phyloP scores from a whole-genome alignment of 2,888 invertebrate genomes.

The Sympetrum striolatum region DNA sequence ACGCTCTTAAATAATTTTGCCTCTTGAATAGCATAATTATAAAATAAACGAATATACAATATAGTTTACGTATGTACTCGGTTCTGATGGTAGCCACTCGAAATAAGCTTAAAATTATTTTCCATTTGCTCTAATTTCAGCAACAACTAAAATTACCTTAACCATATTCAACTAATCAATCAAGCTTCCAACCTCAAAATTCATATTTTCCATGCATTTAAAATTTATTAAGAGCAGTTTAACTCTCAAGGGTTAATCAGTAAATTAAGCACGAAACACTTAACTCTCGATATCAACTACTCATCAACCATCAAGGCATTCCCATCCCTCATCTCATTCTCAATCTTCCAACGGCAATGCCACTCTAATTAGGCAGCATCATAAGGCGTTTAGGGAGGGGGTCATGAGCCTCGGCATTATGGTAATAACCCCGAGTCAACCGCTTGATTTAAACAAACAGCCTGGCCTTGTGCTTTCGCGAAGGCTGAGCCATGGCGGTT shows the following conservation, averaged over 20 bases:
- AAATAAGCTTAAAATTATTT: no score
- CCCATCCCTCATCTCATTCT: background rate
- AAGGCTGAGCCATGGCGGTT: background rate
- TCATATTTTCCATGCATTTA: no score
- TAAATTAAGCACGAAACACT: background rate
- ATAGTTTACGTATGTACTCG: no score
- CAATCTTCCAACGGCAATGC: background rate
- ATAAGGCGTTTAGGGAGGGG: background rate
- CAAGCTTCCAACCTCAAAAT: no score
- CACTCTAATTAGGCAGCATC: background rate
- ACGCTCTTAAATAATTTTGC: no score
- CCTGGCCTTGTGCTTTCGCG: background rate
- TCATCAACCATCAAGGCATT: background rate
- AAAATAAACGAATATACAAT: no score
- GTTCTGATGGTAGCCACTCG: no score
- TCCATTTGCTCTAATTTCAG: no score
- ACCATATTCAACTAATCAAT: no score
- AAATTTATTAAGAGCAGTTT: no score
- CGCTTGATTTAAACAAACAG: background rate
- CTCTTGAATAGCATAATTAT: no score
- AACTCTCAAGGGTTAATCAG: background rate
- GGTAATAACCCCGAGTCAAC: background rate
- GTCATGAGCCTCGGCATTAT: background rate
- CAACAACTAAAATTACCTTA: no score
- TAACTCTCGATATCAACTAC: background rate